Conservation (phyloP, 2,888 invertebrate genomes). For the Ormyrus rosae region DNA sequence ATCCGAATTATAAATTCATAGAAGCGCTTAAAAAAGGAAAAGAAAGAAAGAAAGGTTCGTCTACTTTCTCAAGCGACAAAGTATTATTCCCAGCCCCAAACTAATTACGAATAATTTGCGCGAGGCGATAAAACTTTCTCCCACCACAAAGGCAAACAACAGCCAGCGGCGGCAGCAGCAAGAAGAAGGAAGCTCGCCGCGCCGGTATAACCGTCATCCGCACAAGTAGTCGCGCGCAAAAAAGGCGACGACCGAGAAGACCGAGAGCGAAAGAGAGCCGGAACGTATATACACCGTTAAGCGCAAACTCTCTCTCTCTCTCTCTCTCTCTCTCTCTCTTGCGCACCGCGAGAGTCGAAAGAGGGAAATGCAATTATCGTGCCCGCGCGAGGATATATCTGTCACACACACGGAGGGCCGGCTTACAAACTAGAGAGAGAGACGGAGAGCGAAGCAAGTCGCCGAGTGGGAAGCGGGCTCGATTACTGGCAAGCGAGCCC, state of each 20-base stretch:
- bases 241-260: too few species aligned
- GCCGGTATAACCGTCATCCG: too few species aligned
- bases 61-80: not conserved
- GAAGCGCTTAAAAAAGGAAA: not conserved
- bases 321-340: too few species aligned
- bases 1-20: conserved; percentile 1
- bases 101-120: conserved; percentile 26
- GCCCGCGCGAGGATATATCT: conserved; percentile 33
- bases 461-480: conserved; percentile 23
- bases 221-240: too few species aligned
- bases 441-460: not conserved
- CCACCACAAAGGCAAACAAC: too few species aligned
- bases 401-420: conserved; percentile 1
- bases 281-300: not conserved
- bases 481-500: conserved; percentile 47
- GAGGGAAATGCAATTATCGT: conserved; percentile 46
- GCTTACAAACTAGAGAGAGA: conserved; percentile 21
- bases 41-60: not conserved
- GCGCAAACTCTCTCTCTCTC: not conserved
- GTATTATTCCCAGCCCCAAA: not conserved
- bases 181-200: not conserved
- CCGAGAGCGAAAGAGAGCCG: not conserved
- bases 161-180: not conserved
- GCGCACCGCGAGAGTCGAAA: not conserved
- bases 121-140: not conserved